Percentiles rank a stretch among this genome's conserved stretches.
Conservation (phyloP, 2,888 invertebrate species). For the Dysmachus trigonus region DNA sequence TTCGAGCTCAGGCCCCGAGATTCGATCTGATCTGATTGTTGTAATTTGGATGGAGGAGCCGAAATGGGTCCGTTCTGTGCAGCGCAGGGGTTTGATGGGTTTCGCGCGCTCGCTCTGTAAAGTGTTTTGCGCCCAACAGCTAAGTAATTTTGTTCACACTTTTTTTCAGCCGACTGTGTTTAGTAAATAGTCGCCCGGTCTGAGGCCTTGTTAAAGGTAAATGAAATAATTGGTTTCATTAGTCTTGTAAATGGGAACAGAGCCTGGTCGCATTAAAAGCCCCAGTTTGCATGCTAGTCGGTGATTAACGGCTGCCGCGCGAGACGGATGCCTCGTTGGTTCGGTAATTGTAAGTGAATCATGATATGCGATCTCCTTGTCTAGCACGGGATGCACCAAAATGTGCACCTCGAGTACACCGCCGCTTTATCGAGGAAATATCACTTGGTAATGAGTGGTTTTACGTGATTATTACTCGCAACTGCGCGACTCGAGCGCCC, state of each 20-base stretch:
- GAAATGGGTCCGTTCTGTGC: conserved; percentile 3
- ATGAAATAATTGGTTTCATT: conserved; percentile 51
- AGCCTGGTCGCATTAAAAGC: not conserved
- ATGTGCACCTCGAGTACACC: not conserved
- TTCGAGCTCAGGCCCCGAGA: conserved; percentile 3
- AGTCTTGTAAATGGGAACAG: conserved; percentile 42
- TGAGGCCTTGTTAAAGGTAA: conserved; percentile 44
- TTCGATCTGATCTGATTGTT: conserved; percentile 41
- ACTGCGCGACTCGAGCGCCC: conserved; percentile 2
- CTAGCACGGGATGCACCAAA: conserved; percentile 1
- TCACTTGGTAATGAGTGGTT: conserved; percentile 36
- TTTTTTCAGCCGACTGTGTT: conserved; percentile 26
- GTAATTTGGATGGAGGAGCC: conserved; percentile 34
- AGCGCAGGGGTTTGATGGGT: not conserved
- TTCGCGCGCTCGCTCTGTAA: conserved; percentile 1
- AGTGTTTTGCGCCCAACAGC: conserved; percentile 28
- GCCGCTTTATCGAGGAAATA: conserved; percentile 13
- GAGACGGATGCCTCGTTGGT: conserved; percentile 22
- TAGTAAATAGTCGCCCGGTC: conserved; percentile 32
- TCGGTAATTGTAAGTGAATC: conserved; percentile 28
- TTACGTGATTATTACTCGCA: conserved; percentile 15
- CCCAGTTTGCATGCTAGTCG: not conserved
- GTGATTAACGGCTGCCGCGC: conserved; percentile 29
- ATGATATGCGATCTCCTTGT: not conserved
- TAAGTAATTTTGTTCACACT: conserved; percentile 42